Conservation (phyloP, 2,797 vertebrate species). For the Morus bassanus region DNA sequence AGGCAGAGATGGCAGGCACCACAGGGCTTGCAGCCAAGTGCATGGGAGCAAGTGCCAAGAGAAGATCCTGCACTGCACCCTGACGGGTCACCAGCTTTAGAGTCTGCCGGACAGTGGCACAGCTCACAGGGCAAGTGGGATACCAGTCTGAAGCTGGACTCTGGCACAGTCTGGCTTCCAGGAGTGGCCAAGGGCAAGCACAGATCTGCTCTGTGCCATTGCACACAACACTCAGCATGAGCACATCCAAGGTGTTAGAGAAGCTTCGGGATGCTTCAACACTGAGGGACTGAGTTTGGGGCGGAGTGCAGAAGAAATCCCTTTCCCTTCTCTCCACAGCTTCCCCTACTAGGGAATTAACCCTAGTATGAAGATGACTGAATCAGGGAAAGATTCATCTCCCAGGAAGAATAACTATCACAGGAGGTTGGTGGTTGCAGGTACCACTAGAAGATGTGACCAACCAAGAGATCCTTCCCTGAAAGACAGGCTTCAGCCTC, state of each 20-base stretch:
- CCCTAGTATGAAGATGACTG: neutral
- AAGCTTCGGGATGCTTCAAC: neutral
- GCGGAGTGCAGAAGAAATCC: neutral
- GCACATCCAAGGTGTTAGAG: too few species aligned
- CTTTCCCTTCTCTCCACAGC: neutral
- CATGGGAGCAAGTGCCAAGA: neutral
- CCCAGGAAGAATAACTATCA: neutral
- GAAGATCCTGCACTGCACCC: neutral
- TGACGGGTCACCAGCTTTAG: neutral
- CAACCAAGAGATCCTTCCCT: neutral
- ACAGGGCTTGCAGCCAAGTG: neutral
- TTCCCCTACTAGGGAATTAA: neutral
- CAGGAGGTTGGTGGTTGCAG: neutral
- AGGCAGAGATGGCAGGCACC: constrained; percentile 24
- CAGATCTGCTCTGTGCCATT: accelerated
- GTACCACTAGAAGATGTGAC: neutral
- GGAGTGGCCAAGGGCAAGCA: neutral
- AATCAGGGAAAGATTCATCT: neutral
- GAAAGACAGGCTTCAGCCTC: neutral
- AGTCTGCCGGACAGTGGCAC: neutral
- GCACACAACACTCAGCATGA: neutral
- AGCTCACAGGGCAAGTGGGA: neutral
- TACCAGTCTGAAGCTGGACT: neutral
- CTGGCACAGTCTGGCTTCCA: neutral
- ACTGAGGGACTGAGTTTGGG: neutral